phyloP scores from a whole-genome alignment of 1,140 invertebrate genomes.

The Musca domestica region DNA sequence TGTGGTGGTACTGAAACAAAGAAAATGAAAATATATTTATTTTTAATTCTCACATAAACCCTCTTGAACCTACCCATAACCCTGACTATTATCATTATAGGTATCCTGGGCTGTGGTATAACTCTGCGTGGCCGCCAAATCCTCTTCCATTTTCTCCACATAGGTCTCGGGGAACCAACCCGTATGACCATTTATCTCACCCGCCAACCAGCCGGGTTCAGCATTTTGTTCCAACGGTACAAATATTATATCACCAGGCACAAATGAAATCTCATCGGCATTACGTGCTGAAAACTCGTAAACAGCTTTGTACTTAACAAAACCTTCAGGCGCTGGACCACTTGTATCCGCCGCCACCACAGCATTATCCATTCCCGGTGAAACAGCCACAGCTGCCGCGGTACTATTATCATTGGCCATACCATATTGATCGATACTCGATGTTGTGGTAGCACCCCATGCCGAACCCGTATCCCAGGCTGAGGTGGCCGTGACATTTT shows the following conservation, averaged over 20 bases:
- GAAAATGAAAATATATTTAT: neutral
- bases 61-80: slow-evolving; percentile 1
- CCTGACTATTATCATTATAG: slow-evolving; percentile 29
- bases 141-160: slow-evolving; percentile 74
- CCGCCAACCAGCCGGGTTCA: slow-evolving; percentile 96
- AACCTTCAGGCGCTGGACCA: slow-evolving; percentile 54
- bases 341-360: slow-evolving; percentile 46
- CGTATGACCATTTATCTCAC: slow-evolving; percentile 76
- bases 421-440: slow-evolving; percentile 36
- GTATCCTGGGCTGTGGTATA: slow-evolving; percentile 24
- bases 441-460: slow-evolving; percentile 55
- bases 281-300: slow-evolving; percentile 93
- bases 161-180: slow-evolving; percentile 99
- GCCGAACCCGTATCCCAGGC: slow-evolving; percentile 52
- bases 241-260: slow-evolving; percentile 90
- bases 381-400: slow-evolving; percentile 23
- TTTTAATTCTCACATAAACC: neutral
- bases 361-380: neutral
- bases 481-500: slow-evolving; percentile 41
- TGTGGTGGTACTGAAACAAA: slow-evolving; percentile 59
- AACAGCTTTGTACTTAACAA: slow-evolving; percentile 79
- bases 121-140: slow-evolving; percentile 24
- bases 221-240: slow-evolving; percentile 82
- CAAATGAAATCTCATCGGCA: slow-evolving; percentile 89
- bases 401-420: slow-evolving; percentile 34